Base-by-base conservation (phyloP, 2,888 invertebrate species). In the Capitulum mitella region DNA sequence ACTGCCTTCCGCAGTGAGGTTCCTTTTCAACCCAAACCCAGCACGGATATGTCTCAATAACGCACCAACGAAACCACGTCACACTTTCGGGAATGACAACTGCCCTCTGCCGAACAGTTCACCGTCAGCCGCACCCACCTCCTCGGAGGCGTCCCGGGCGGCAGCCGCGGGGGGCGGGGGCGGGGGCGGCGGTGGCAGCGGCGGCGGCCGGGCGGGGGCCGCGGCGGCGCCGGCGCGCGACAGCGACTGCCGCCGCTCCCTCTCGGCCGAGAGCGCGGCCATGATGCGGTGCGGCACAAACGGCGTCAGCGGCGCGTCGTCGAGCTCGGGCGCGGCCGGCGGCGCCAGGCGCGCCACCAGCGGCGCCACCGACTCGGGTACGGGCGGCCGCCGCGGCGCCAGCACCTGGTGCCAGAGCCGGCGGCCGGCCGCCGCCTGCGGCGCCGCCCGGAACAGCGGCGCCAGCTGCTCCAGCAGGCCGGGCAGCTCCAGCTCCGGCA, bases 201-300 rank as follows among this genome's bases (percentile, higher is more conserved):
- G 70, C 37, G 29, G 34, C 61, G n/a, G 40, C 5, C 29, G 54
- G 61, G 29, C 16, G 14, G n/a, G 19, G 46, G 58, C n/a, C 34
- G 64, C 51, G 22, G 64, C 51, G 19, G 64, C 78, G 26, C 64
- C 64, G 8, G 51, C 54, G 37, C 37, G n/a, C 37, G 37, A 26
- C 29, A 54, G 77, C 70, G 26, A 8, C 29, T 40, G 51, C n/a
- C 77, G 43, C 3, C 75, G 54, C 48, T 37, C 29, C 34, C 61
- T 79, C 54, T 77, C 70, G 22, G 78, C 77, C 32, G 70, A 34
- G 14, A 46, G 40, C 12, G 79, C 58, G 34, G 51, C 40, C 48
- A 74, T 64, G 32, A 51, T 78, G 6, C 29, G 46, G 19, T 64
- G 54, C 40, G 79, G 54, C 70, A 40, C 40, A 34, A 70, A 70